phyloP scores from a whole-genome alignment of 2,113 vertebrate genomes.

The Anarrhichthys ocellatus region DNA sequence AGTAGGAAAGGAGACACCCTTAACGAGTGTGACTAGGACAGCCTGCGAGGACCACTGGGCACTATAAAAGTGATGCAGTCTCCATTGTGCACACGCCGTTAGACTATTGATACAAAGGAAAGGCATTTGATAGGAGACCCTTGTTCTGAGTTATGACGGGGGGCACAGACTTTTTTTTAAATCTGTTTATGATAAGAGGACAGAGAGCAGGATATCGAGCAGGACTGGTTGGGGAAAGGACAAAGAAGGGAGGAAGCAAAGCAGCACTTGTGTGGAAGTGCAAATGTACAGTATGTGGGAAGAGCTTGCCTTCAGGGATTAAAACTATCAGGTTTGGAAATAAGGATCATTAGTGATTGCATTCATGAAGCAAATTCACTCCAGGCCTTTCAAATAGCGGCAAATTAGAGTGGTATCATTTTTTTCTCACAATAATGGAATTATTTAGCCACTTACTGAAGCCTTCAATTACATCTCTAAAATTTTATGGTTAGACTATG shows the following conservation, averaged over 20 bases:
- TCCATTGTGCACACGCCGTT: neutral
- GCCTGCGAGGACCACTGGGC: constrained; percentile 26
- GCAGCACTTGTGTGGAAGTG: neutral
- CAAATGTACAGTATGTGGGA: neutral
- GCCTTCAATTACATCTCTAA: constrained; percentile 24
- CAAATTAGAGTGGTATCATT: constrained; percentile 22
- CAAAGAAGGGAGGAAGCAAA: neutral
- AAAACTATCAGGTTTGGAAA: constrained; percentile 37
- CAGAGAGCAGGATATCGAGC: neutral
- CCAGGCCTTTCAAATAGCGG: constrained; percentile 40
- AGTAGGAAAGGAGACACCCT: constrained; percentile 18
- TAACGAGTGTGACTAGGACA: constrained; percentile 54
- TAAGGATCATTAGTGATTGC: constrained; percentile 54
- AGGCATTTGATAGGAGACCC: constrained; percentile 23
- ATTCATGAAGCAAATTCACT: constrained; percentile 53
- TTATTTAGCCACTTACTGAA: constrained; percentile 22
- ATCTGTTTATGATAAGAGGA: constrained; percentile 23
- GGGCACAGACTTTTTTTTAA: neutral
- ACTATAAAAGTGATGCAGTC: constrained; percentile 23
- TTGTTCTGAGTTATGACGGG: constrained; percentile 28
- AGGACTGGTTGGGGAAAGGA: neutral
- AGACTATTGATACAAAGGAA: constrained; percentile 25
- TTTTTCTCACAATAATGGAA: constrained; percentile 22
- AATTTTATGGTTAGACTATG: neutral
- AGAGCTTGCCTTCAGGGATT: constrained; percentile 33